phyloP scores from a whole-genome alignment of 2,113 vertebrate species.

The Phodopus roborovskii region DNA sequence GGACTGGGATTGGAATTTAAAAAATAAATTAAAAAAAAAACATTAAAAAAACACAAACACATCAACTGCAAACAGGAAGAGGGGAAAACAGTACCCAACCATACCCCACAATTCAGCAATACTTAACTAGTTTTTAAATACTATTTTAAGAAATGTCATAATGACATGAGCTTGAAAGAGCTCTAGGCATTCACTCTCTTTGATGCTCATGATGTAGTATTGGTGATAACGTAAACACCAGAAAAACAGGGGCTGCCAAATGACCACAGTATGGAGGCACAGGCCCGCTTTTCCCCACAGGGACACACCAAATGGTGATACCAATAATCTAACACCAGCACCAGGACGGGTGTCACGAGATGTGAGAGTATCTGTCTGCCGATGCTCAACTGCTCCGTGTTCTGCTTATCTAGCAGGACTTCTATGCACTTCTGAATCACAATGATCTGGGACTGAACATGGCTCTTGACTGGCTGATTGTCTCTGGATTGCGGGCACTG shows the following conservation, averaged over 20 bases:
- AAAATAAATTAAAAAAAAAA: too few species aligned
- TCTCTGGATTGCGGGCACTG: slow-evolving; percentile 99
- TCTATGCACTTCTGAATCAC: slow-evolving; percentile 99
- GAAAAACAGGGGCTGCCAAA: slow-evolving; percentile 92
- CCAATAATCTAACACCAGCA: slow-evolving; percentile 85
- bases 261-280: slow-evolving; percentile 91
- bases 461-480: slow-evolving; percentile 98
- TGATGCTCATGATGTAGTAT: slow-evolving; percentile 97
- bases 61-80: slow-evolving; percentile 98
- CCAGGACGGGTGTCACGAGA: slow-evolving; percentile 89
- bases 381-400: slow-evolving; percentile 98
- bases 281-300: slow-evolving; percentile 90
- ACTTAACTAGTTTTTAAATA: slow-evolving; percentile 88
- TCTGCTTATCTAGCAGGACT: slow-evolving; percentile 99
- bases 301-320: slow-evolving; percentile 89
- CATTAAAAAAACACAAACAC: slow-evolving; percentile 84
- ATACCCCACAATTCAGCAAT: slow-evolving; percentile 91
- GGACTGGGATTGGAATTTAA: too few species aligned
- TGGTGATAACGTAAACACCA: slow-evolving; percentile 99
- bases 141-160: slow-evolving; percentile 92
- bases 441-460: slow-evolving; percentile 99
- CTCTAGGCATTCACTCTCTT: slow-evolving; percentile 92
- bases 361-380: slow-evolving; percentile 98
- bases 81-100: slow-evolving; percentile 91
- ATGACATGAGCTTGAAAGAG: slow-evolving; percentile 91